Conservation (phyloP, 2,797 vertebrate genomes). For the Poeciliopsis presidionis region DNA sequence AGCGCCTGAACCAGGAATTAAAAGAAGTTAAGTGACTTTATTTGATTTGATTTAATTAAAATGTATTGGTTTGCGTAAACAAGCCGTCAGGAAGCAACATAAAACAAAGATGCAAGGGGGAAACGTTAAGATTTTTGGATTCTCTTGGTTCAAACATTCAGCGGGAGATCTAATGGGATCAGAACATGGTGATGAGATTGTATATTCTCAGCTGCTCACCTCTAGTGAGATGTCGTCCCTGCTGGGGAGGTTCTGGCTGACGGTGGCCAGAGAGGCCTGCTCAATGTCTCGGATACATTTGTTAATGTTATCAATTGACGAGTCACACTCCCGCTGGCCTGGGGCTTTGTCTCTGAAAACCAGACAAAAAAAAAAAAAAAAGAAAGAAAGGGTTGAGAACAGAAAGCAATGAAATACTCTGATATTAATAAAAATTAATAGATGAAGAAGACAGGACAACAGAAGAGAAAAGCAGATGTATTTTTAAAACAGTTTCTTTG, state of each 20-base stretch:
- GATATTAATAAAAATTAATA: constrained; percentile 12
- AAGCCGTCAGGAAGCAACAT: constrained; percentile 11
- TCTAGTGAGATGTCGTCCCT: constrained; percentile 98
- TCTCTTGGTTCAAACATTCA: not conserved
- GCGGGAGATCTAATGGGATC: not conserved
- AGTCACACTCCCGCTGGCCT: constrained; percentile 97
- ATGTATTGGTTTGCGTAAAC: constrained; percentile 29
- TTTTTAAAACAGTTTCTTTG: constrained; percentile 24
- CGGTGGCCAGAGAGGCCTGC: constrained; percentile 93
- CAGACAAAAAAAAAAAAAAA: not conserved
- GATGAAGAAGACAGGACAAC: constrained; percentile 19
- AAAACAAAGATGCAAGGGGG: constrained; percentile 7
- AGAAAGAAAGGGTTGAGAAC: not conserved
- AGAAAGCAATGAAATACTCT: constrained; percentile 31
- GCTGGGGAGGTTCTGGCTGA: constrained; percentile 93
- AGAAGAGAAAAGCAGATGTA: constrained; percentile 28
- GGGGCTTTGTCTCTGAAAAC: constrained; percentile 94
- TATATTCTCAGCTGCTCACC: constrained; percentile 75
- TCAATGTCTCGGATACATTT: constrained; percentile 96
- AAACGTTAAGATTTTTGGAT: not conserved
- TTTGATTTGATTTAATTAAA: constrained; percentile 27
- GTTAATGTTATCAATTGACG: constrained; percentile 97
- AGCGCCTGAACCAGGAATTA: constrained; percentile 84
- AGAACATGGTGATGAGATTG: not conserved
- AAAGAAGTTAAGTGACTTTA: constrained; percentile 41